Base-by-base conservation (phyloP, 2,888 invertebrate species). In the Onthophagus sagittarius region DNA sequence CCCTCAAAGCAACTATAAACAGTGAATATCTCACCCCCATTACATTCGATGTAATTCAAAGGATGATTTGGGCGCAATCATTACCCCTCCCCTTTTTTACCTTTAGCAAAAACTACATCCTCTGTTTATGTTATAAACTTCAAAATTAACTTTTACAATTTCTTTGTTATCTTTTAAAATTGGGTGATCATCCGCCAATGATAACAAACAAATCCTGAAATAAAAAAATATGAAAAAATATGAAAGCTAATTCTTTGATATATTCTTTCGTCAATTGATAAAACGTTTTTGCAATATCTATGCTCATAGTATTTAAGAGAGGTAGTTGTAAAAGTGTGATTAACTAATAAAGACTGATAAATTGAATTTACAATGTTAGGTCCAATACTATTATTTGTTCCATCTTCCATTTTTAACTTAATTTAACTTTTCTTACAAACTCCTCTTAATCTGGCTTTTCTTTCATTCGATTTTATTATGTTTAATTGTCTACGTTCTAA, bases 51-150 rank as follows among this genome's bases (percentile, higher is more conserved):
- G 78, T 89, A 87, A 81, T 96, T 96, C 74, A 97, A 86, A 11
- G 90, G 87, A 0, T 96, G 94, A 71, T 90, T 89, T 0, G 90
- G 89, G 69, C 88, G 88, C 62, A 97, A 83, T 72, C 89, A 87
- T 85, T 96, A 96, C 0, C 94, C 97, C n/a, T n/a, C n/a, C 15
- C 96, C 96, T 82, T 93, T 92, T 83, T 97, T 97, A 0, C 92
- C 90, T 86, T 96, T 97, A 0, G 97, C 97, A 67, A 91, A 91
- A 0, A 95, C 94, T 79, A 89, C 88, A 84, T 96, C 96, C 71
- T 88, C 96, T 88, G 83, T 95, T 91, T 11, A 91, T 81, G 79
- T 91, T 91, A 70, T 84, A 85, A 4, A 91, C 87, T 81, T 91
- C 89, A 81, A 91, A 96, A 79, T 92, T 91, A 0, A 96, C 87